Base-by-base conservation (phyloP, 2,797 vertebrate genomes). In the Rhynchotus rufescens region DNA sequence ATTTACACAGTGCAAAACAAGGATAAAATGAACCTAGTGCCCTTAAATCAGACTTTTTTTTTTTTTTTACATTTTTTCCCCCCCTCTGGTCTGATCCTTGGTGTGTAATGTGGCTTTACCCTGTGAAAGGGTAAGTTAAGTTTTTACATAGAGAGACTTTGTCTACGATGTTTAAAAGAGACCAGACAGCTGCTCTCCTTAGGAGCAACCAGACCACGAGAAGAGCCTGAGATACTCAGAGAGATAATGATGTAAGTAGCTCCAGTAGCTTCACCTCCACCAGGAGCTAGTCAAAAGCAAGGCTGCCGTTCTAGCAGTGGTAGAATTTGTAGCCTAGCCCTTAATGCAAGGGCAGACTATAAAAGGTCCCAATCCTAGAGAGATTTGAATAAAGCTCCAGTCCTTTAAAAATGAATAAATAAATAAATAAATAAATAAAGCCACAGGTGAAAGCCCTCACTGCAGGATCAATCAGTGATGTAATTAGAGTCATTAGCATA, bases 181-280 rank as follows among this genome's bases (percentile, higher is more conserved):
- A 40, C 38, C 38, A 40, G 38, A 13, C 38, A 40, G 38, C 38
- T 40, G 38, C 47, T 85, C 30, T 86, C 45, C 51, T 84, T 69
- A 82, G 68, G 84, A 93, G 62, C 62, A 95, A 85, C 90, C 91
- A 93, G 62, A 12, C 26, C 56, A 71, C 69, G 83, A 75, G 88
- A 90, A 78, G 86, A 73, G 60, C 79, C 80, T 62, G 10, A 81
- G 79, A 76, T 92, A 81, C 34, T 76, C 4, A 0, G 52, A 75
- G 44, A 73, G 42, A 16, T 52, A 88, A 60, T 87, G 83, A 85
- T 84, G 92, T 80, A 62, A 19, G 51, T 76, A 44, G 26, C 30
- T 86, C 71, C 61, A 80, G 92, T 87, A 92, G 91, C 76, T 94
- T 78, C 87, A 30, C 49, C 79, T 90, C 82, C 71, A 84, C 85